Evolutionary conservation across 2,888 invertebrate genomes (phyloP).

Genomic region (Bellardia bayeri): DNA sequence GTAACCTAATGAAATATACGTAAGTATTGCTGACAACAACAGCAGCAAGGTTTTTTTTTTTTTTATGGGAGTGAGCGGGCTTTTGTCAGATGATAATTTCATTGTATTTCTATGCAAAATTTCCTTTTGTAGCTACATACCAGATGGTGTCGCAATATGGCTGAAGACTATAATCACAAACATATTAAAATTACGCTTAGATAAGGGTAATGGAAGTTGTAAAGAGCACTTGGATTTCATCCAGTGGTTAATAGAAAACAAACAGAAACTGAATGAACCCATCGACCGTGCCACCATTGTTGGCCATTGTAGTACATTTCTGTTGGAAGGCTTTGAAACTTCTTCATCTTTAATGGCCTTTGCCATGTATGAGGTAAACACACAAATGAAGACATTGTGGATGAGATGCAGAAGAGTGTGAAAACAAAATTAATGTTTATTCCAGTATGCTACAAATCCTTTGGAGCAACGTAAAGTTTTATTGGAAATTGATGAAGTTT

Average conservation of each 20-base stretch:
- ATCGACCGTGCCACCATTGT: conserved; percentile 73
- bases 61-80: background rate
- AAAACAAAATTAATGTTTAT: background rate
- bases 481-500: conserved; percentile 76
- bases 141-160: conserved; percentile 76
- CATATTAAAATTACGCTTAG: conserved; percentile 69
- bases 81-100: background rate
- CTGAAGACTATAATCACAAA: conserved; percentile 73
- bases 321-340: conserved; percentile 80
- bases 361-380: conserved; percentile 77
- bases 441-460: conserved; percentile 74
- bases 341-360: conserved; percentile 79
- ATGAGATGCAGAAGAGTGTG: background rate
- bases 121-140: conserved; percentile 76
- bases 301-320: conserved; percentile 78
- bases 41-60: too few relatives aligned
- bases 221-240: conserved; percentile 74
- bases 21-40: conserved; percentile 59
- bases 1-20: conserved; percentile 76
- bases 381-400: background rate
- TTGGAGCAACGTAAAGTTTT: conserved; percentile 75
- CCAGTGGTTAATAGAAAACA: conserved; percentile 77
- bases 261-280: conserved; percentile 73
- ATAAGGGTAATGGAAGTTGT: background rate
- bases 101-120: background rate